These are phyloP conservation scores for Gracilinanus agilis DNA, from an alignment of 2,113 vertebrate genomes.

Conservation along the genomic window DNA sequence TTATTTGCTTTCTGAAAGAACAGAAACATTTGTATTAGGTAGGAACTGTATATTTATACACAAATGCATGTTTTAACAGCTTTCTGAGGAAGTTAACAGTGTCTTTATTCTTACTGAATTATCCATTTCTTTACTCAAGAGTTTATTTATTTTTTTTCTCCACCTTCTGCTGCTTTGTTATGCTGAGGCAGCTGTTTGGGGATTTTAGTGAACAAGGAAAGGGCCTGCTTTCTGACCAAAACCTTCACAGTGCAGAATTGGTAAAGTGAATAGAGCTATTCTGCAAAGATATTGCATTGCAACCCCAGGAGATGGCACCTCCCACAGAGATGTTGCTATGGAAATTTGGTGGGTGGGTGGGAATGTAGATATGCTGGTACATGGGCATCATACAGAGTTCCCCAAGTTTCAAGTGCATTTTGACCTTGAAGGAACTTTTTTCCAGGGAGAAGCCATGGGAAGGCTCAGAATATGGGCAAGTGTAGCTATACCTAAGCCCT, in stretches of 20 bases:
- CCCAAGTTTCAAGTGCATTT: background rate
- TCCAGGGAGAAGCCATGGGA: background rate
- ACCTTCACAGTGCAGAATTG: background rate
- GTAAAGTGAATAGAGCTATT: background rate
- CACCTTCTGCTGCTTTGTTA: background rate
- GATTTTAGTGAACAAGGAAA: background rate
- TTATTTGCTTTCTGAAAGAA: background rate
- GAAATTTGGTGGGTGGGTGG: background rate
- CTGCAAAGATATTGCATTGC: background rate
- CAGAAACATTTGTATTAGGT: background rate
- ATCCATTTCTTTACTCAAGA: background rate
- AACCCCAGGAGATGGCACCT: background rate
- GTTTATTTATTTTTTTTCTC: background rate
- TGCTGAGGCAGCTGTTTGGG: background rate
- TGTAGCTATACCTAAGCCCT: background rate
- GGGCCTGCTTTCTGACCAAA: background rate
- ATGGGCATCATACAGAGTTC: background rate
- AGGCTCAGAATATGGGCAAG: background rate
- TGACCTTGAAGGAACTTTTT: background rate
- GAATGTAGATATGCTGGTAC: background rate
- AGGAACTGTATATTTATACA: background rate
- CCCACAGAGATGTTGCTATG: background rate
- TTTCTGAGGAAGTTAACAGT: background rate
- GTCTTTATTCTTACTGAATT: background rate
- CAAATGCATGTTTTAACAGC: background rate